These are phyloP conservation scores for Trematomus loennbergii DNA, from an alignment of 2,113 vertebrate genomes.

Conservation along the genomic window DNA sequence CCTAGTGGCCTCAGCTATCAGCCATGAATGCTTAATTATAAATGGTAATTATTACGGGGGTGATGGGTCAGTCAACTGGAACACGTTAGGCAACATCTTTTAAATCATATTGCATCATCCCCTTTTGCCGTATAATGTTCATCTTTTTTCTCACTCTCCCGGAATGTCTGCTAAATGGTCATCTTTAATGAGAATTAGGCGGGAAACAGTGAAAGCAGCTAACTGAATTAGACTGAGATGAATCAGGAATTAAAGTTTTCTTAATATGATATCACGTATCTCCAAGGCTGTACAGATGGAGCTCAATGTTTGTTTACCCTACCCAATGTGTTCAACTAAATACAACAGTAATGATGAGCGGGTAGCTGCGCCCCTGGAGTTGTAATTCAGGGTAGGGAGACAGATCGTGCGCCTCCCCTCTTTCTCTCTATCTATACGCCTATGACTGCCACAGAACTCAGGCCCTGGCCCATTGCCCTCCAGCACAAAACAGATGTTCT, in stretches of 20 bases:
- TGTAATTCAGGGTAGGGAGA: slow-evolving; percentile 70
- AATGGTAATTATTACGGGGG: slow-evolving; percentile 40
- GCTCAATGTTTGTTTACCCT: slow-evolving; percentile 70
- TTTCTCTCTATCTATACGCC: slow-evolving; percentile 68
- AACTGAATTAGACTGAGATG: slow-evolving; percentile 12
- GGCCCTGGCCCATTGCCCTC: slow-evolving; percentile 67
- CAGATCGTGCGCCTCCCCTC: slow-evolving; percentile 61
- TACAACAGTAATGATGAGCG: slow-evolving; percentile 70
- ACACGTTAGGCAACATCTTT: slow-evolving; percentile 40
- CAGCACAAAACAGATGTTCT: slow-evolving; percentile 84
- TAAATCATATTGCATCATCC: slow-evolving; percentile 21
- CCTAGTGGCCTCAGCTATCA: slow-evolving; percentile 33
- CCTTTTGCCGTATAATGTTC: neutral
- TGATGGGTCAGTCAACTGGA: slow-evolving; percentile 34
- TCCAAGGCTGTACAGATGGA: slow-evolving; percentile 68
- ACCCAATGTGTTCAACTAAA: slow-evolving; percentile 67
- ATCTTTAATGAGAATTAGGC: neutral
- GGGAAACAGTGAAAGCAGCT: neutral
- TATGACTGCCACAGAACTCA: slow-evolving; percentile 75
- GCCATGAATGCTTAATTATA: slow-evolving; percentile 38
- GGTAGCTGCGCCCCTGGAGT: slow-evolving; percentile 66
- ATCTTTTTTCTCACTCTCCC: neutral
- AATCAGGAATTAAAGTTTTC: slow-evolving; percentile 60
- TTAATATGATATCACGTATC: slow-evolving; percentile 60
- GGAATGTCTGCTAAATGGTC: slow-evolving; percentile 5